phyloP scores from a whole-genome alignment of 1,140 invertebrate genomes.

The Lasaia peninsularis region DNA sequence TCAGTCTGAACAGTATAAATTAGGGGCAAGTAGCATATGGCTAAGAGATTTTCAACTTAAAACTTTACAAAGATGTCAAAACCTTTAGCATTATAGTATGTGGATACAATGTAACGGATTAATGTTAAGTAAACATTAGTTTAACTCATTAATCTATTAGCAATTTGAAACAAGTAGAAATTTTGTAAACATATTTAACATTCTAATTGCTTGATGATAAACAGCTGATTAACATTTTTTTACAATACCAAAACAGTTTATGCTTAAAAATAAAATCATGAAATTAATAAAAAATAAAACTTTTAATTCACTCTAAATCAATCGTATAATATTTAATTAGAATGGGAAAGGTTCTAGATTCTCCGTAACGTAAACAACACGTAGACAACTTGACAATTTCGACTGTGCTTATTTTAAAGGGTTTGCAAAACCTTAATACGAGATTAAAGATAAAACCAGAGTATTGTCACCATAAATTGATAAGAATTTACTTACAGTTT shows the following conservation, averaged over 20 bases:
- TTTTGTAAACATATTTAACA: too few relatives aligned
- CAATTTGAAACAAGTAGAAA: too few relatives aligned
- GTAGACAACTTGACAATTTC: slow-evolving; percentile 15
- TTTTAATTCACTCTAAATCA: slow-evolving; percentile 22
- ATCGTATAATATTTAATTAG: slow-evolving; percentile 18
- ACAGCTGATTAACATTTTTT: background rate
- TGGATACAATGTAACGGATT: too few relatives aligned
- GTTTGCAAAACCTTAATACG: too few relatives aligned
- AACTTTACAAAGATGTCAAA: too few relatives aligned
- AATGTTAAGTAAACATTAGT: too few relatives aligned
- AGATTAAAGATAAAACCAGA: too few relatives aligned
- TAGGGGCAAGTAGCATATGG: too few relatives aligned
- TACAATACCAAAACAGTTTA: background rate
- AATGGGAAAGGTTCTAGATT: slow-evolving; percentile 33
- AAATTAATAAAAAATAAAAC: slow-evolving; percentile 1
- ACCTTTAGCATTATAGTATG: too few relatives aligned
- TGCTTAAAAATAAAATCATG: background rate
- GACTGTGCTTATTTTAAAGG: background rate
- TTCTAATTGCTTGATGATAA: background rate
- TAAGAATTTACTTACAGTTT: slow-evolving; percentile 54
- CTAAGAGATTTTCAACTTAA: too few relatives aligned
- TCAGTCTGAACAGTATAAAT: too few relatives aligned
- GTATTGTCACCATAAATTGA: slow-evolving; percentile 17
- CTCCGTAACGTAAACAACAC: slow-evolving; percentile 34
- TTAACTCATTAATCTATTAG: too few relatives aligned